Evolutionary conservation across 2,888 invertebrate genomes (phyloP).

Genomic region (Fragum whitleyi): DNA sequence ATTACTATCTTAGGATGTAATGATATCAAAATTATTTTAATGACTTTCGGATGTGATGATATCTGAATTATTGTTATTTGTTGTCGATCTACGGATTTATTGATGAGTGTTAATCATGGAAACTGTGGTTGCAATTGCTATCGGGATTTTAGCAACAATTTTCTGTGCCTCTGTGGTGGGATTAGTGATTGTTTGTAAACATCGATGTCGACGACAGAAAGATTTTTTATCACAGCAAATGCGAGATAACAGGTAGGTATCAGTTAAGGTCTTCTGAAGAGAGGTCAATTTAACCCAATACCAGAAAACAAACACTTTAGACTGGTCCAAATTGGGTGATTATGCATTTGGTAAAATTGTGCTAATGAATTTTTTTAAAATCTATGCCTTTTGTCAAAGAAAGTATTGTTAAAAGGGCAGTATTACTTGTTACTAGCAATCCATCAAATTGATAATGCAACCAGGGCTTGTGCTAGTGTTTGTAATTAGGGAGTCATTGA

Average conservation of each 20-base stretch:
- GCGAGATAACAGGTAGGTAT: slow-evolving; percentile 76
- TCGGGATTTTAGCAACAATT: slow-evolving; percentile 89
- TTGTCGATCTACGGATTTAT: background rate
- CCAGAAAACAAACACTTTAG: background rate
- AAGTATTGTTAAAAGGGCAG: background rate
- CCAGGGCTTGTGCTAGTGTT: too few species aligned
- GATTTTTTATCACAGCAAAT: slow-evolving; percentile 79
- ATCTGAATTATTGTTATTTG: background rate
- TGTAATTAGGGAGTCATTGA: too few species aligned
- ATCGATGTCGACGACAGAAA: slow-evolving; percentile 85
- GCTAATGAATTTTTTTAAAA: too few species aligned
- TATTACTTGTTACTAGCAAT: background rate
- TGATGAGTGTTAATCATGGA: slow-evolving; percentile 86
- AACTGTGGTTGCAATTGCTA: slow-evolving; percentile 89
- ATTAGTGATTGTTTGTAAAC: slow-evolving; percentile 88
- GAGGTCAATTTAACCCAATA: background rate
- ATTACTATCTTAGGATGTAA: background rate
- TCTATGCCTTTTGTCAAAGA: too few species aligned
- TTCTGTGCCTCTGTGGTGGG: slow-evolving; percentile 90
- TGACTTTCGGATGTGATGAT: background rate
- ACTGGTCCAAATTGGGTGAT: background rate
- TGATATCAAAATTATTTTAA: background rate
- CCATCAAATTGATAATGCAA: too few species aligned
- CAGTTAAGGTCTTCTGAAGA: too few species aligned
- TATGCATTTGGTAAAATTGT: too few species aligned